phyloP scores from a whole-genome alignment of 2,888 invertebrate genomes.

The Noctua fimbriata region DNA sequence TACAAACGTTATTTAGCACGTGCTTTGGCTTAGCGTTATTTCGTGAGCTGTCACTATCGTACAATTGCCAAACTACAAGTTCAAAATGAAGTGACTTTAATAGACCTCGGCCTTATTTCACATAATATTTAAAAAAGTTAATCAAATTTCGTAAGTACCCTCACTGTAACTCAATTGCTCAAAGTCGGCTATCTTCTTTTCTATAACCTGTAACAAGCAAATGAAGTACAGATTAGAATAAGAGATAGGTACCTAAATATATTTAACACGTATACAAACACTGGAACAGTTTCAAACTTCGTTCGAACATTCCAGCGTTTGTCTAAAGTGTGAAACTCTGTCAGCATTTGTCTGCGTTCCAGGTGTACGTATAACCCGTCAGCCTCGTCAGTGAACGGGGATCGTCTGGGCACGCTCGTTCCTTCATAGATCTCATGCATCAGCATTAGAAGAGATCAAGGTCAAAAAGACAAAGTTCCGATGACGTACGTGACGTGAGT shows the following conservation, averaged over 20 bases:
- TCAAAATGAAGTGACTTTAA: not conserved
- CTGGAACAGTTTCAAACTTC: not conserved
- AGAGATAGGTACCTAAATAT: not conserved
- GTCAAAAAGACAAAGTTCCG: not conserved
- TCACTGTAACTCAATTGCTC: constrained; percentile 28
- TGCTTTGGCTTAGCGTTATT: not conserved
- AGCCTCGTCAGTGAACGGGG: not conserved
- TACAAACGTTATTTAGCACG: not conserved
- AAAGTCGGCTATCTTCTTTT: constrained; percentile 49
- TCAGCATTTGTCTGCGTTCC: not conserved
- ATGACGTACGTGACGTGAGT: not conserved
- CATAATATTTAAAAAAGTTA: not conserved
- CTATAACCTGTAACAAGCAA: constrained; percentile 46
- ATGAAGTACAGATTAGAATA: not conserved
- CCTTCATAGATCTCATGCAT: not conserved
- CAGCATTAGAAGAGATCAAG: not conserved
- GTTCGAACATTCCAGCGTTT: not conserved
- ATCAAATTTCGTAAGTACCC: constrained; percentile 29
- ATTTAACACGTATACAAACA: not conserved
- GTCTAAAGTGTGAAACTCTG: not conserved
- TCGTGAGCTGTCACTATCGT: not conserved
- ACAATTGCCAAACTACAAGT: not conserved
- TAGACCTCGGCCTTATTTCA: not conserved
- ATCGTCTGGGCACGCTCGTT: not conserved
- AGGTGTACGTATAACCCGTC: not conserved